Evolutionary conservation across 2,113 vertebrate species (phyloP), one percentile per base, ranked within the genome.

Genomic region (Tonatia bakeri): DNA sequence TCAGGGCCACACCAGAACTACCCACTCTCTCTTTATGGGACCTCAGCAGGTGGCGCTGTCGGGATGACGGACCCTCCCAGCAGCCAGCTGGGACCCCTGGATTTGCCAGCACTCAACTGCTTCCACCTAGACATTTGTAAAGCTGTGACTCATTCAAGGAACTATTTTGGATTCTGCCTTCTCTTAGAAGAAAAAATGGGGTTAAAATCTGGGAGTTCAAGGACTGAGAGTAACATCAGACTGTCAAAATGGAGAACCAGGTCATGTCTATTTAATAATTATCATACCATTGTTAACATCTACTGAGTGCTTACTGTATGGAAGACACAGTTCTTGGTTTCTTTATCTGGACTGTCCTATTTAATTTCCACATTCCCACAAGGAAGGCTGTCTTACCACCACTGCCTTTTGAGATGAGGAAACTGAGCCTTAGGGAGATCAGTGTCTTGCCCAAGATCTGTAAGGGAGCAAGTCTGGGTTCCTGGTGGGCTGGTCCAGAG

Each of bases 321-420:
- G 5, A 73, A 92, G 59, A 31, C 15, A 43, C 11, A 14, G 38
- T 38, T 4, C 28, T 64, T 56, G 16, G 64, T 40, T 83, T 50
- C 84, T 67, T 94, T 20, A 3, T 22, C 56, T 70, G 36, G 28
- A n/a, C 59, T n/a, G 6, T 52, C 80, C 28, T 3, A 56, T 14
- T 16, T 26, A 54, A 22, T 16, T 43, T 24, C 52, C 75, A 43
- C 7, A 4, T 45, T 33, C 12, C 56, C 33, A 9, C 14, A 9
- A 80, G 12, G 50, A n/a, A 69, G 75, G 40, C 5, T n/a, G 4
- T 65, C 43, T 85, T 24, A 64, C 52, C 79, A 1, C 45, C 4
- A 5, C 38, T n/a, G 16, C 33, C 92, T 91, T 91, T 59, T 95
- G 77, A 82, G 67, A 26, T 72, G 64, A 83, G 94, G 69, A 81